Conservation (phyloP, 2,797 vertebrate species). For the Enteromius radiatus region DNA sequence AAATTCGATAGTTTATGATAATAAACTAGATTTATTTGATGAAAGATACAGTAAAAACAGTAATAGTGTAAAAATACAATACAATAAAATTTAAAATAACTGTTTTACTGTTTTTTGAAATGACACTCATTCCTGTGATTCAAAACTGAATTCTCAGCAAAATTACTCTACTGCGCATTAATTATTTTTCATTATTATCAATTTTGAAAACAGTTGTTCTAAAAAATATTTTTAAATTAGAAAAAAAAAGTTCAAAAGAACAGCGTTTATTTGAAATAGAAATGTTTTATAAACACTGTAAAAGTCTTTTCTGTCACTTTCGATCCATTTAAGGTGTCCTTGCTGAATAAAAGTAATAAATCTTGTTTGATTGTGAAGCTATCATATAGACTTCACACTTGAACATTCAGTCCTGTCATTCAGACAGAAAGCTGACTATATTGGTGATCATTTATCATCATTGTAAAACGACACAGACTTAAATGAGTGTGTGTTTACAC, state of each 20-base stretch:
- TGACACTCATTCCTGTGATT: background rate
- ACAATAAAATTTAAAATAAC: too few relatives aligned
- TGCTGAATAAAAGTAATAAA: background rate
- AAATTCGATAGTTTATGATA: background rate
- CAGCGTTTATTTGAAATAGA: background rate
- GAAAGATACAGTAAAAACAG: background rate
- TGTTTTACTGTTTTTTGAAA: background rate
- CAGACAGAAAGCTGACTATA: background rate
- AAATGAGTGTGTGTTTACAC: conserved; percentile 1
- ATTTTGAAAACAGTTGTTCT: background rate
- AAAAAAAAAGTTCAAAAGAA: background rate
- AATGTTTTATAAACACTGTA: background rate
- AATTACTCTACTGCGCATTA: background rate
- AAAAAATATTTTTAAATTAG: background rate
- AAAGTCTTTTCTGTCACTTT: background rate
- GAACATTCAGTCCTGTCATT: conserved; percentile 37
- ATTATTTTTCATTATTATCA: background rate
- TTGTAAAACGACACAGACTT: background rate
- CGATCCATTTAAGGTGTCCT: background rate
- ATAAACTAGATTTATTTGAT: background rate
- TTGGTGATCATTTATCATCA: background rate
- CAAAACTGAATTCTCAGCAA: background rate
- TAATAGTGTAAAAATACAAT: background rate
- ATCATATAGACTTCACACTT: background rate
- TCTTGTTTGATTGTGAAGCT: conserved; percentile 1